A percentile compares a stretch with the other conserved stretches of the same genome.
These are phyloP conservation scores for Caenorhabditis afra DNA, from an alignment of 2,888 invertebrate species.

Conservation along the genomic window DNA sequence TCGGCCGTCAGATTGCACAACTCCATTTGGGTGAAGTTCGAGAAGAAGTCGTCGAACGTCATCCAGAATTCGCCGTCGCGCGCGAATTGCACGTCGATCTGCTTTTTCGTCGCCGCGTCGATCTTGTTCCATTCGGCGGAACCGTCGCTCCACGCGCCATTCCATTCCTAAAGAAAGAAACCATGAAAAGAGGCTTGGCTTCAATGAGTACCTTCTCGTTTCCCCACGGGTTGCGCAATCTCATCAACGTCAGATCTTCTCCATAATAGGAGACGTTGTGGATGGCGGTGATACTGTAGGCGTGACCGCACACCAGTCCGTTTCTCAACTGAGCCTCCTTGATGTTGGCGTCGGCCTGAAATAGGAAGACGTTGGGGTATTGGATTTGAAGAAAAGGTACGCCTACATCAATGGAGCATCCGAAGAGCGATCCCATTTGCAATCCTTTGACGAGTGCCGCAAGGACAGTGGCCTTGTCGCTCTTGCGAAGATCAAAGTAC, in stretches of 20 bases:
- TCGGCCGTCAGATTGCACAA: constrained; percentile 96
- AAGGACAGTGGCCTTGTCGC: constrained; percentile 79
- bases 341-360: constrained; percentile 58
- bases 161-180: constrained; percentile 87
- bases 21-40: constrained; percentile 89
- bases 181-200: no score
- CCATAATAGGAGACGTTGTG: constrained; percentile 39
- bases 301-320: constrained; percentile 92
- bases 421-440: constrained; percentile 92
- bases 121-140: constrained; percentile 88
- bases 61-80: constrained; percentile 99
- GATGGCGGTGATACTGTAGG: constrained; percentile 90
- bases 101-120: constrained; percentile 89
- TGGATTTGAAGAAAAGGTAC: background rate
- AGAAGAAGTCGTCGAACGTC: constrained; percentile 90
- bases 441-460: constrained; percentile 91
- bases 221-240: constrained; percentile 61
- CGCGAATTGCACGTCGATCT: constrained; percentile 90
- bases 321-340: constrained; percentile 81
- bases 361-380: background rate
- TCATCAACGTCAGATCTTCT: constrained; percentile 29
- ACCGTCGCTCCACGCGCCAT: constrained; percentile 93
- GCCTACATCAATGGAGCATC: constrained; percentile 90
- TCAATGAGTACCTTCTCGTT: constrained; percentile 28
- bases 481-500: constrained; percentile 84